Evolutionary conservation across 2,888 invertebrate species (phyloP).

Genomic region (Apamea crenata): DNA sequence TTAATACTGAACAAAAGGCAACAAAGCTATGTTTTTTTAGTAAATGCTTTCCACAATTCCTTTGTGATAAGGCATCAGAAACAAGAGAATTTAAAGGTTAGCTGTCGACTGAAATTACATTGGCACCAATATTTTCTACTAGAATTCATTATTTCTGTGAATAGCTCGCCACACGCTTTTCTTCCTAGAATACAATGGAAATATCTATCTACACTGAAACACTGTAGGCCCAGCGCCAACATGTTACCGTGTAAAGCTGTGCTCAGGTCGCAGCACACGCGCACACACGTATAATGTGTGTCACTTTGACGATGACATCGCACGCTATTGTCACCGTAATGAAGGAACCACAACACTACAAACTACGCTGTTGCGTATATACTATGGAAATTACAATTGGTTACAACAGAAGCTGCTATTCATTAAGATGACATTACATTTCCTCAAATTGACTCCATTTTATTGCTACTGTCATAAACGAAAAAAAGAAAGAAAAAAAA

Average conservation of each 20-base stretch:
- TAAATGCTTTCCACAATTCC: background rate
- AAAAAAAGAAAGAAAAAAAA: too few species aligned
- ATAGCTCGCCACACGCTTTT: background rate
- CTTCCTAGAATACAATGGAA: background rate
- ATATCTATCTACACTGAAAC: background rate
- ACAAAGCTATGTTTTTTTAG: background rate
- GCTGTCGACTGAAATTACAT: background rate
- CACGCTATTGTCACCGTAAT: too few species aligned
- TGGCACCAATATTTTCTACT: background rate
- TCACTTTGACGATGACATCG: too few species aligned
- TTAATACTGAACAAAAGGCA: background rate
- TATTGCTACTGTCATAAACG: too few species aligned
- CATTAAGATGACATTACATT: too few species aligned
- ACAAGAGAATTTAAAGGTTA: background rate
- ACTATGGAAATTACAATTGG: too few species aligned
- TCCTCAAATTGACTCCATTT: too few species aligned
- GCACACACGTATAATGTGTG: too few species aligned
- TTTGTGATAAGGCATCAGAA: background rate
- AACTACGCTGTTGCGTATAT: too few species aligned
- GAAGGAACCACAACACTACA: too few species aligned
- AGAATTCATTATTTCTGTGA: background rate
- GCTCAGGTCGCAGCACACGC: background rate
- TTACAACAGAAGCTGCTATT: too few species aligned
- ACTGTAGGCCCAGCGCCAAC: background rate
- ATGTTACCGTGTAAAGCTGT: background rate